phyloP scores from a whole-genome alignment of 2,797 vertebrate genomes.

The Enteromius argenteus region DNA sequence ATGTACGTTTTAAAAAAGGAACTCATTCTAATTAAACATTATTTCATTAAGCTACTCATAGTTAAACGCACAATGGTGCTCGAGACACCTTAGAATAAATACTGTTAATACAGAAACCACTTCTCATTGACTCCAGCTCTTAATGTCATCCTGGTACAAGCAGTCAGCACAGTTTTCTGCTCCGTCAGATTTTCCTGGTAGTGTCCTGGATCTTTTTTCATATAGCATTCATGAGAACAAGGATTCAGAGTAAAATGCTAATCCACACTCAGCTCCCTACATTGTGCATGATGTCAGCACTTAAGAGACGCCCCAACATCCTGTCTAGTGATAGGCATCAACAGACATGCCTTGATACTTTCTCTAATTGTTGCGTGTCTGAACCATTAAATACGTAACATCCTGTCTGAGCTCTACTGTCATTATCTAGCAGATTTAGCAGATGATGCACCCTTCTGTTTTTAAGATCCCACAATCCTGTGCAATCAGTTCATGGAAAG shows the following conservation, averaged over 20 bases:
- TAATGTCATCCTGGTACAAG: not conserved
- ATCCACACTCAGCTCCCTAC: slow-evolving; percentile 3
- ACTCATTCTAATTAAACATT: not conserved
- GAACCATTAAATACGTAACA: not conserved
- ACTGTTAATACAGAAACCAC: not conserved
- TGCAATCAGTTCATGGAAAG: not conserved
- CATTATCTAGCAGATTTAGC: slow-evolving; percentile 1
- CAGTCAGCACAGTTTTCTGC: slow-evolving; percentile 2
- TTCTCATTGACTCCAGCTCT: not conserved
- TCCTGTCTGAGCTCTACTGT: not conserved
- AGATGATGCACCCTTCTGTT: not conserved
- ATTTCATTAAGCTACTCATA: not conserved
- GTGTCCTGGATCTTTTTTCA: not conserved
- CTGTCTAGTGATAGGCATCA: slow-evolving; percentile 6
- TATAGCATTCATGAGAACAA: slow-evolving; percentile 17
- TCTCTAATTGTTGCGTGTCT: not conserved
- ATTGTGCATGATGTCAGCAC: slow-evolving; percentile 19
- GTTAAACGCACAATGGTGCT: not conserved
- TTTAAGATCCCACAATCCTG: not conserved
- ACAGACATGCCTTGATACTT: not conserved
- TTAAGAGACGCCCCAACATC: not conserved
- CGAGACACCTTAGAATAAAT: not conserved
- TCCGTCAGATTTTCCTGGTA: slow-evolving; percentile 10
- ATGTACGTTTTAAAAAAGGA: not conserved
- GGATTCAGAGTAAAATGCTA: slow-evolving; percentile 10